phyloP scores from a whole-genome alignment of 2,113 vertebrate species.

The Oenanthe oenanthe region DNA sequence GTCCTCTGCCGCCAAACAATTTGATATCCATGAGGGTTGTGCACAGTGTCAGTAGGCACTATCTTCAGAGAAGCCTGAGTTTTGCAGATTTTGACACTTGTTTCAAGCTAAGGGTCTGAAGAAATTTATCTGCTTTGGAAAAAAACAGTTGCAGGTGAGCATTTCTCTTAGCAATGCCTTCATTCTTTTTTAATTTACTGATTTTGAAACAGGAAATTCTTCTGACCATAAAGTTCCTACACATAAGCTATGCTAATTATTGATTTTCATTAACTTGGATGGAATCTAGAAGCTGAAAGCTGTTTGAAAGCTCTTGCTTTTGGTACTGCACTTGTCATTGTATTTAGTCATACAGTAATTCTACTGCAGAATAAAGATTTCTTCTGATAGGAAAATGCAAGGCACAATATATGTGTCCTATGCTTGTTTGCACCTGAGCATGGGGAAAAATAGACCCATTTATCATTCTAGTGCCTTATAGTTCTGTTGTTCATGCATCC shows the following conservation, averaged over 20 bases:
- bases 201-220: neutral
- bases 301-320: neutral
- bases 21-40: neutral
- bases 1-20: neutral
- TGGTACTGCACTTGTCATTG: neutral
- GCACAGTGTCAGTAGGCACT: neutral
- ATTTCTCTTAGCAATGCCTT: neutral
- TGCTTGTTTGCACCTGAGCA: neutral
- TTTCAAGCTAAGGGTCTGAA: neutral
- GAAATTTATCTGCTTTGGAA: neutral
- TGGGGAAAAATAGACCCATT: neutral
- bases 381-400: neutral
- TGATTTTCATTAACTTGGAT: neutral
- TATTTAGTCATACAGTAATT: neutral
- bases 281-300: neutral
- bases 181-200: neutral
- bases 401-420: neutral
- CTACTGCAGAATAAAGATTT: neutral
- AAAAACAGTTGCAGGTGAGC: constrained; percentile 5
- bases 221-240: neutral
- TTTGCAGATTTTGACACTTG: neutral
- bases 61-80: neutral
- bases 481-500: neutral
- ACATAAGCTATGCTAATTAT: neutral
- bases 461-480: neutral